A percentile compares a stretch with the other conserved stretches of the same genome.
phyloP scores from a whole-genome alignment of 2,797 vertebrate genomes.

The Spheniscus humboldti region DNA sequence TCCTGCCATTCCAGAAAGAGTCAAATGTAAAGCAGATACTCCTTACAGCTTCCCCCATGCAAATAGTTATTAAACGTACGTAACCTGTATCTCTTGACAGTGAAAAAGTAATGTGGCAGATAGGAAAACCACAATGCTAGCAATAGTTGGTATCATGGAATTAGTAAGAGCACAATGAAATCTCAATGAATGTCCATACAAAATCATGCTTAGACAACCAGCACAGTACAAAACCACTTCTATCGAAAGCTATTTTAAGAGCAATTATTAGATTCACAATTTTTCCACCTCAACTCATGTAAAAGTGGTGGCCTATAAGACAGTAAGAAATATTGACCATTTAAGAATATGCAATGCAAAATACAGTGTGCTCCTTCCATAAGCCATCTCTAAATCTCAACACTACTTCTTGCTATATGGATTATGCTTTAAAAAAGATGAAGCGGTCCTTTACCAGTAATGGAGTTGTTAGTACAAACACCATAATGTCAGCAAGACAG shows the following conservation, averaged over 20 bases:
- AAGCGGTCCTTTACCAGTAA: background rate
- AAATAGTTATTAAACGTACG: background rate
- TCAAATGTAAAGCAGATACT: background rate
- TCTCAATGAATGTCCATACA: background rate
- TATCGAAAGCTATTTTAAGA: background rate
- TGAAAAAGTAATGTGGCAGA: background rate
- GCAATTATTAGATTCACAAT: background rate
- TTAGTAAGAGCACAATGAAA: background rate
- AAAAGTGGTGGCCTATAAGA: background rate
- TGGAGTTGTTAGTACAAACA: background rate
- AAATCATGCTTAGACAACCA: background rate
- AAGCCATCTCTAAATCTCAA: background rate
- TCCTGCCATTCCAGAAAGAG: background rate
- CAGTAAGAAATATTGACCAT: background rate
- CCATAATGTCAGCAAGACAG: background rate
- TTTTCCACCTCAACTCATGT: background rate
- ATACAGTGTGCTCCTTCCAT: background rate
- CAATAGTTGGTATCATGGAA: background rate
- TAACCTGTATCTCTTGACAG: background rate
- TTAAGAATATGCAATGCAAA: background rate
- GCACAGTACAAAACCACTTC: background rate
- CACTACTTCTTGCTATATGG: background rate
- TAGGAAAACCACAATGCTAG: background rate
- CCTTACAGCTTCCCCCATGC: background rate
- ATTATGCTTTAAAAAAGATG: background rate